Base-by-base conservation (phyloP, 2,888 invertebrate genomes). In the Abscondita cerata region DNA sequence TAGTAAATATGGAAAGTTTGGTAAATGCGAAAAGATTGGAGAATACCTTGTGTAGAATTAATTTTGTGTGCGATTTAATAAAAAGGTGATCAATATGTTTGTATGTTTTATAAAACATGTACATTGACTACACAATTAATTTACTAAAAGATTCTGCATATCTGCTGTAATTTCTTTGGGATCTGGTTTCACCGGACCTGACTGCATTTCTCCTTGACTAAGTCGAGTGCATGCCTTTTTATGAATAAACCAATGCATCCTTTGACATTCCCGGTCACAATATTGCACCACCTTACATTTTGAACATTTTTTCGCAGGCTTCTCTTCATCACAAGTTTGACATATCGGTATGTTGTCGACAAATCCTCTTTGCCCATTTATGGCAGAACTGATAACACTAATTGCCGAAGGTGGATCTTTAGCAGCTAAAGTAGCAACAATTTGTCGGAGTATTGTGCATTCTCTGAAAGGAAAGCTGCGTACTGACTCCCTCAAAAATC, bases 211-310 rank as follows among this genome's bases (percentile, higher is more conserved):
- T 18, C 65, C 59, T 66, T 80, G 74, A 61, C 77, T 79, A 20
- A 89, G 85, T 66, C 90, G 83, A 60, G 88, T 86, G 75, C 95
- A 95, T 34, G 87, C 89, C 75, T 93, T 94, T 81, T 95, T 95
- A 78, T 95, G 95, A 74, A 92, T 88, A 75, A 92, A 93, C 95
- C 95, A 95, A 78, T 95, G 97, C 47, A 97, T 82, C 68, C 95
- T 88, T 79, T 99, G 98, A 78, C 99, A 99, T 75, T 92, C 91
- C 62, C 93, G 85, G 80, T 95, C 92, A 81, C 98, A 99, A 78
- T 99, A 99, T 77, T 92, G 90, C 52, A 95, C 95, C 59, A 87
- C 86, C 84, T 95, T 96, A 81, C 98, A 99, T 78, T 93, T 93
- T 8, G 96, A 91, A 80, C 98, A 99, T 78, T 96, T 94, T 78